Evolutionary conservation across 2,113 vertebrate genomes (phyloP).

Genomic region (western clawed frog (Xenopus tropicalis)): UCB_Xtro_10.0 CM004444.2:109348001-109348500

Average conservation of each 20-base stretch:
- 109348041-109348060: conserved; percentile 84
- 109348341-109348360: conserved; percentile 21
- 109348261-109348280: conserved; percentile 59
- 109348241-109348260: conserved; percentile 70
- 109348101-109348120: conserved; percentile 79
- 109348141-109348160: conserved; percentile 29
- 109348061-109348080: conserved; percentile 85
- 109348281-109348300: conserved; percentile 63
- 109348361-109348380: conserved; percentile 19
- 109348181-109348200: conserved; percentile 65
- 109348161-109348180: conserved; percentile 38
- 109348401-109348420: conserved; percentile 32
- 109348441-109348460: background rate
- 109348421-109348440: conserved; percentile 35
- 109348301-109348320: conserved; percentile 66
- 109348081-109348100: conserved; percentile 90
- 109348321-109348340: conserved; percentile 31
- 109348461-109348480: background rate
- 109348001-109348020: conserved; percentile 77
- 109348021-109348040: conserved; percentile 60
- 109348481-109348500: no score
- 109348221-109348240: conserved; percentile 59
- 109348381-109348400: background rate
- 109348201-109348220: conserved; percentile 48
- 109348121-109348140: conserved; percentile 27